These are phyloP conservation scores for Argynnis bischoffii DNA, from an alignment of 2,888 invertebrate genomes.

Conservation along the genomic window DNA sequence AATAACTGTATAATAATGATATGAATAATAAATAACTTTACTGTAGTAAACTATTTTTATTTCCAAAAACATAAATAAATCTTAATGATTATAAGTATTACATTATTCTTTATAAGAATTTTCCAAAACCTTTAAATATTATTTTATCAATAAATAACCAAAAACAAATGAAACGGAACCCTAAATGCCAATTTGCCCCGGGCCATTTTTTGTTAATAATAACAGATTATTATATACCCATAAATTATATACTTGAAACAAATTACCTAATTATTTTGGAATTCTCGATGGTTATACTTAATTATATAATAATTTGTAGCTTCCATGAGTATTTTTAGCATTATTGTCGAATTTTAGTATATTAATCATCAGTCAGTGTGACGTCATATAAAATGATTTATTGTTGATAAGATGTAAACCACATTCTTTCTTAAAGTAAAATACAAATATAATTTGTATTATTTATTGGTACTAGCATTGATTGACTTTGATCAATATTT, in stretches of 20 bases:
- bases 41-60: too few species aligned
- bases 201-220: slow-evolving; percentile 1
- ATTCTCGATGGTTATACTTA: neutral
- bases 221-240: neutral
- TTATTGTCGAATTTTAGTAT: neutral
- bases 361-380: too few species aligned
- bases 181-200: neutral
- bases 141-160: neutral
- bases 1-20: too few species aligned
- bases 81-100: too few species aligned
- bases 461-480: slow-evolving; percentile 8
- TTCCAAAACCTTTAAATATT: too few species aligned
- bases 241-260: slow-evolving; percentile 10
- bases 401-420: too few species aligned
- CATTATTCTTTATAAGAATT: too few species aligned
- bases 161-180: neutral
- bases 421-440: too few species aligned
- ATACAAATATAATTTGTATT: neutral
- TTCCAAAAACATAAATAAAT: too few species aligned
- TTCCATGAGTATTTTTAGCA: neutral
- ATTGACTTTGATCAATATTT: slow-evolving; percentile 7
- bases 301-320: slow-evolving; percentile 1
- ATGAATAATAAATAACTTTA: too few species aligned
- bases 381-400: too few species aligned
- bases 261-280: slow-evolving; percentile 1